Conservation (phyloP, 2,113 vertebrate genomes). For the Tenrec ecaudatus region DNA sequence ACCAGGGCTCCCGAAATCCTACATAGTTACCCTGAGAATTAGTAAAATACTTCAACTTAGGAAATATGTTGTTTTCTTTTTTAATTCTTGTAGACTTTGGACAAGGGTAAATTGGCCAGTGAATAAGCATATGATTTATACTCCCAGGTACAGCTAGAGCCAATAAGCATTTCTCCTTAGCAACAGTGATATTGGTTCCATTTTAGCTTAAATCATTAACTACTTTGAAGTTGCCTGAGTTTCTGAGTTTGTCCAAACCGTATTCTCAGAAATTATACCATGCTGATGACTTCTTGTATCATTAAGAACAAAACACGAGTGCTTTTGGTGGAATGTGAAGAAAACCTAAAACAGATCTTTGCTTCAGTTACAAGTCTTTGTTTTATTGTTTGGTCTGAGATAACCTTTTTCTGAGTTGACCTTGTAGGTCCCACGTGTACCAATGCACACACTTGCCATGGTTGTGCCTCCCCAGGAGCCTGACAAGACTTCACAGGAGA, state of each 20-base stretch:
- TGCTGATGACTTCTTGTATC: not conserved
- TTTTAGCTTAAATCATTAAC: constrained; percentile 52
- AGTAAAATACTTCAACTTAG: constrained; percentile 28
- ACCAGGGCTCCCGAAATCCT: not conserved
- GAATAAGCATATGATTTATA: constrained; percentile 18
- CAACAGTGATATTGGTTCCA: constrained; percentile 25
- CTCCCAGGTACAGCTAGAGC: constrained; percentile 17
- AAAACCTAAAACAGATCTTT: constrained; percentile 39
- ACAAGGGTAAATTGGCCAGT: constrained; percentile 44
- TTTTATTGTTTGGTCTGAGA: constrained; percentile 73
- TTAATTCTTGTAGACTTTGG: constrained; percentile 36
- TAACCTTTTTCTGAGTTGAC: constrained; percentile 82
- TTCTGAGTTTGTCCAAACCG: not conserved
- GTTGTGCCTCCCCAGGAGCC: constrained; percentile 99
- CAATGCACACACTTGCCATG: constrained; percentile 98
- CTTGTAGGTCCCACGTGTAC: constrained; percentile 97
- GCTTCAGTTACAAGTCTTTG: constrained; percentile 30
- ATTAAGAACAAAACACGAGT: constrained; percentile 45
- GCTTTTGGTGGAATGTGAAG: not conserved
- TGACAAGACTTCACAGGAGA: constrained; percentile 95
- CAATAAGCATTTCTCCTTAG: not conserved
- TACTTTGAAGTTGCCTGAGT: constrained; percentile 3
- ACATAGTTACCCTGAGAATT: not conserved
- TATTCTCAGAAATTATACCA: constrained; percentile 62
- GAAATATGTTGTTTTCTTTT: constrained; percentile 43